phyloP scores from a whole-genome alignment of 2,888 invertebrate genomes.

The Habroteleia sp. region DNA sequence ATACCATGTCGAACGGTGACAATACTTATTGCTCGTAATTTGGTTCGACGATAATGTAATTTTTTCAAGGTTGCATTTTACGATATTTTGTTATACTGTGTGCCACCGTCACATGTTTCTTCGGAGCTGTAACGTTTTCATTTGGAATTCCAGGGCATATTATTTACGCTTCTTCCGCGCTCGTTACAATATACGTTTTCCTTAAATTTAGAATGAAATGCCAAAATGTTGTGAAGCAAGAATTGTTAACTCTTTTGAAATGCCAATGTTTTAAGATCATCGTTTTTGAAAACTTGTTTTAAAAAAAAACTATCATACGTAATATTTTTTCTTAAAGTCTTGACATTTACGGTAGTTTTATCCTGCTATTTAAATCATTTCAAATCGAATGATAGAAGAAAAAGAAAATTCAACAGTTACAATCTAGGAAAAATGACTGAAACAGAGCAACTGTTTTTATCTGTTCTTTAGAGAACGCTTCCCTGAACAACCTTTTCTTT shows the following conservation, averaged over 20 bases:
- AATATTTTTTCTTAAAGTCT: no score
- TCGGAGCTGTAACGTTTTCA: conserved; percentile 15
- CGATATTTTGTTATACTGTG: no score
- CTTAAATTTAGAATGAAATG: no score
- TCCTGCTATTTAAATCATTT: conserved; percentile 23
- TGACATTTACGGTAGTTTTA: conserved; percentile 13
- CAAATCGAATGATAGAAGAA: conserved; percentile 6
- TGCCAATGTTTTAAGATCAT: no score
- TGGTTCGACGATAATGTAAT: conserved; percentile 5
- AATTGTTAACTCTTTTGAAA: no score
- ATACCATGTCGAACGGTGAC: no score
- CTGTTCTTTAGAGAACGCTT: neutral
- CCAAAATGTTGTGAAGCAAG: no score
- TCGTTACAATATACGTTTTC: no score
- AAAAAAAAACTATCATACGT: no score
- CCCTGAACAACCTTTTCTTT: neutral
- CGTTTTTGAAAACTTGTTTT: no score
- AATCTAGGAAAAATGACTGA: conserved; percentile 11
- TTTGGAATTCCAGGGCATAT: conserved; percentile 17
- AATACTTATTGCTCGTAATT: no score
- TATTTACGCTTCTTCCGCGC: conserved; percentile 6
- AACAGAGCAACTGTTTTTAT: conserved; percentile 21
- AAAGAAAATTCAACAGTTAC: conserved; percentile 36
- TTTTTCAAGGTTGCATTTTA: conserved; percentile 45
- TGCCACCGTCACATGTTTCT: conserved; percentile 26